Conservation (phyloP, 2,888 invertebrate genomes). For the Lamproptera curius region DNA sequence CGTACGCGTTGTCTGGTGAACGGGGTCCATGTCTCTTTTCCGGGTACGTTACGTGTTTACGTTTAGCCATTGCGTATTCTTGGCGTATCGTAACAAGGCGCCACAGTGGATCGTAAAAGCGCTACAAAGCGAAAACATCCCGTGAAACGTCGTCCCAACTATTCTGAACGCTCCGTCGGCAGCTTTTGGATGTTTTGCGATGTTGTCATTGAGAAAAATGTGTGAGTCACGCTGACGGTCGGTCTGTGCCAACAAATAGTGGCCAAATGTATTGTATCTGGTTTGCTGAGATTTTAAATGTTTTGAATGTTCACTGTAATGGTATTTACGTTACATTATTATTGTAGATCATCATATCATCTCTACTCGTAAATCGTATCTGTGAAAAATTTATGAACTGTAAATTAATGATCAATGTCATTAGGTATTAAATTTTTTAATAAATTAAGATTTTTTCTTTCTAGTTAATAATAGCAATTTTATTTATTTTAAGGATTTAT, state of each 20-base stretch:
- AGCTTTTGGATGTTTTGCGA: not conserved
- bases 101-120: slow-evolving; percentile 18
- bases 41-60: slow-evolving; percentile 50
- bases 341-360: no score
- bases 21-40: slow-evolving; percentile 51
- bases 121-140: slow-evolving; percentile 18
- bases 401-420: no score
- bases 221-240: slow-evolving; percentile 25
- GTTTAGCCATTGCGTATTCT: slow-evolving; percentile 21
- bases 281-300: slow-evolving; percentile 26
- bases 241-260: slow-evolving; percentile 40
- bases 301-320: no score
- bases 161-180: not conserved
- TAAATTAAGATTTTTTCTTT: no score
- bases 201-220: slow-evolving; percentile 5
- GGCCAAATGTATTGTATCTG: slow-evolving; percentile 30
- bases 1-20: not conserved
- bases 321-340: no score
- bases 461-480: no score
- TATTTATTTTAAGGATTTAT: no score
- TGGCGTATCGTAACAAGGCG: slow-evolving; percentile 19
- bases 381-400: no score
- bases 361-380: no score
- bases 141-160: slow-evolving; percentile 5
- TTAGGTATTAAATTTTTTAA: no score